Percentiles rank a stretch among this genome's conserved stretches.
Evolutionary conservation across 2,113 vertebrate species (phyloP).

Genomic region (Caranx melampygus): DNA sequence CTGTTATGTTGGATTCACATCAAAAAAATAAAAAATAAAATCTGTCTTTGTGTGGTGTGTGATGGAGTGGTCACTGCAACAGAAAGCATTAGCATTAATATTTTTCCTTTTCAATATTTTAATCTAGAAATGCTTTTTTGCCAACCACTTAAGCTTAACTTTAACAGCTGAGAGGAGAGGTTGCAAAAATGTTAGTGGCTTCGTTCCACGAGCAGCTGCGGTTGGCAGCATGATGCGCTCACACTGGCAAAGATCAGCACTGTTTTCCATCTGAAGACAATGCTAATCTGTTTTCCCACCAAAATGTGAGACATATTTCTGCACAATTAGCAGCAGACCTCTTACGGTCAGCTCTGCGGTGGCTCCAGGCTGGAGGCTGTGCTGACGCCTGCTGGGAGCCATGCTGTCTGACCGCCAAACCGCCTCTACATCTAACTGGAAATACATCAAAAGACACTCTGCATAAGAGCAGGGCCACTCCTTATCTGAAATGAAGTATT

Average conservation of each 20-base stretch:
- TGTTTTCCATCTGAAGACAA: slow-evolving; percentile 9
- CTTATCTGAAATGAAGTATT: slow-evolving; percentile 52
- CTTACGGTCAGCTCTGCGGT: neutral
- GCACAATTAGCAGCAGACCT: slow-evolving; percentile 17
- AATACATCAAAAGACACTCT: slow-evolving; percentile 44
- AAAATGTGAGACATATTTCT: slow-evolving; percentile 22
- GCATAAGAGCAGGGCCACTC: slow-evolving; percentile 6
- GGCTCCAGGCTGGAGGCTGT: slow-evolving; percentile 7
- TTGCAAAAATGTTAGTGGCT: neutral
- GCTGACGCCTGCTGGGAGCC: slow-evolving; percentile 23
- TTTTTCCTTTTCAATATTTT: neutral
- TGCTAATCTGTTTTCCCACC: slow-evolving; percentile 1
- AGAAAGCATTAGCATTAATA: neutral
- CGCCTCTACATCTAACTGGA: slow-evolving; percentile 16
- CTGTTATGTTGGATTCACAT: neutral
- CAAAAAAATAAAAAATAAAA: neutral
- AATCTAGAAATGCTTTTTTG: slow-evolving; percentile 5
- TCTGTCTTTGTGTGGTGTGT: neutral
- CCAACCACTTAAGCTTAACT: neutral
- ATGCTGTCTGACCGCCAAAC: neutral
- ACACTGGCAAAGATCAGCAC: neutral
- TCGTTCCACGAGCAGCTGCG: neutral
- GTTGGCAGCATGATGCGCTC: neutral
- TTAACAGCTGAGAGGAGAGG: neutral
- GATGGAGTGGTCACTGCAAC: neutral